Percentiles rank a stretch among this genome's conserved stretches.
These are phyloP conservation scores for Dermochelys coriacea DNA, from an alignment of 2,797 vertebrate genomes.

Conservation along the genomic window DNA sequence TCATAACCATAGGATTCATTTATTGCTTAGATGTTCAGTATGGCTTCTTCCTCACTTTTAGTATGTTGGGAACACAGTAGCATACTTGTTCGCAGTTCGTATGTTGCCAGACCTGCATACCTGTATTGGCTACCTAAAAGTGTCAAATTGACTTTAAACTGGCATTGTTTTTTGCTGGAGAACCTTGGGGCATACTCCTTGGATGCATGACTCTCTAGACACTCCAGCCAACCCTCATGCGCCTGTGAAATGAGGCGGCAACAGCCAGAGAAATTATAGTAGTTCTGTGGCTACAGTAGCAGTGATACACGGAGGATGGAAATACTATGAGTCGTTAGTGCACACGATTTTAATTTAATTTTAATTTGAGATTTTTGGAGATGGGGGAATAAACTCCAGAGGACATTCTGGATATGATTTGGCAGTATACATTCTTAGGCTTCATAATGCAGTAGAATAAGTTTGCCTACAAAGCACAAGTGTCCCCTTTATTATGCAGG, in stretches of 20 bases:
- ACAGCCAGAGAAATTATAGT: neutral
- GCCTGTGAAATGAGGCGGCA: neutral
- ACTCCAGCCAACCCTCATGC: neutral
- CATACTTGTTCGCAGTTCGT: neutral
- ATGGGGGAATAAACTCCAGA: neutral
- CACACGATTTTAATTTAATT: neutral
- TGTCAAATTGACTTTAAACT: neutral
- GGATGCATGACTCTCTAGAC: neutral
- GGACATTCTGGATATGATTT: neutral
- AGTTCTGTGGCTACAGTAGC: neutral
- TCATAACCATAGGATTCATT: neutral
- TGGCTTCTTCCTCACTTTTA: neutral
- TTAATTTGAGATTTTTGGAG: neutral
- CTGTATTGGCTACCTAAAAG: accelerated
- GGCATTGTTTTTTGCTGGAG: neutral
- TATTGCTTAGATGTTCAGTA: neutral
- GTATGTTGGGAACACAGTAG: neutral
- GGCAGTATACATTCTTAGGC: neutral
- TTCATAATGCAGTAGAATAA: neutral
- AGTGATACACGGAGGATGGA: neutral
- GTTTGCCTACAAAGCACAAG: neutral
- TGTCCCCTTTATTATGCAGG: neutral
- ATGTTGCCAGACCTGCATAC: neutral
- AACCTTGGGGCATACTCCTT: neutral
- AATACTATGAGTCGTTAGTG: neutral